A percentile compares a stretch with the other conserved stretches of the same genome.
phyloP scores from a whole-genome alignment of 2,888 invertebrate genomes.

The Callinectes sapidus region DNA sequence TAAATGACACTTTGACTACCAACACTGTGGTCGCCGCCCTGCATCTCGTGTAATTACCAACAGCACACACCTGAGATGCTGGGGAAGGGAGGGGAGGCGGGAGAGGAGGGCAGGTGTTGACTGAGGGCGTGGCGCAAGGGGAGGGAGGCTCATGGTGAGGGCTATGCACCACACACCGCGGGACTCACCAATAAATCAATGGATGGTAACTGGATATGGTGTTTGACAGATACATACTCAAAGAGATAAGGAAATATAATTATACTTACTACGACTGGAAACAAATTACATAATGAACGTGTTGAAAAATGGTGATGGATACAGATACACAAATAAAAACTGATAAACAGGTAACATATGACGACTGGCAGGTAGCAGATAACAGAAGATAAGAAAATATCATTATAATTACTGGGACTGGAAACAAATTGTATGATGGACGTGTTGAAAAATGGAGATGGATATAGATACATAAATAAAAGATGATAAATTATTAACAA shows the following conservation, averaged over 20 bases:
- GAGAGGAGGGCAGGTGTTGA: neutral
- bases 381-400: neutral
- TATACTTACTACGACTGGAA: neutral
- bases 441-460: neutral
- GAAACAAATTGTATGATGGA: neutral
- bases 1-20: neutral
- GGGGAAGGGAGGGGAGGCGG: neutral
- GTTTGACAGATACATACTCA: neutral
- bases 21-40: neutral
- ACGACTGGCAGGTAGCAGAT: neutral
- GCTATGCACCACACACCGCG: neutral
- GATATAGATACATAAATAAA: neutral
- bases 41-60: neutral
- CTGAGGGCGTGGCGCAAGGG: neutral
- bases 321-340: neutral
- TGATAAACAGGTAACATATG: too few relatives aligned
- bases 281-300: neutral
- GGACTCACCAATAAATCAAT: neutral
- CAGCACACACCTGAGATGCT: neutral
- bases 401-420: neutral
- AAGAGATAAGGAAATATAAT: neutral
- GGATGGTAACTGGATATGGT: neutral
- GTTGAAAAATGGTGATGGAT: neutral
- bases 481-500: too few relatives aligned
- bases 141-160: neutral